Conservation (phyloP, 2,888 invertebrate genomes). For the Thera britannica region DNA sequence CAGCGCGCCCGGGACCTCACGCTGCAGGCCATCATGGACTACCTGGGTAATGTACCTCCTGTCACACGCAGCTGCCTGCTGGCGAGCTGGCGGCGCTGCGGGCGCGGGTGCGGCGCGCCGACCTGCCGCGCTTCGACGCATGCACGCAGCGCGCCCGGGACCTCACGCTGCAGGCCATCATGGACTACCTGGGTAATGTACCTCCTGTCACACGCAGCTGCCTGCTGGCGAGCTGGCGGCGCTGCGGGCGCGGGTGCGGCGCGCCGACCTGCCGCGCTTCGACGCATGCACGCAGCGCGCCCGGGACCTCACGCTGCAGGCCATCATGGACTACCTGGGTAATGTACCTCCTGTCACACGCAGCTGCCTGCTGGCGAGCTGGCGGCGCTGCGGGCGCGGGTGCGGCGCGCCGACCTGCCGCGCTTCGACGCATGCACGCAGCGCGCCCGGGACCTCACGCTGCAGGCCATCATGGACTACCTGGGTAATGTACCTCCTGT, state of each 20-base stretch:
- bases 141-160: conserved; percentile 86
- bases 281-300: conserved; percentile 87
- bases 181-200: conserved; percentile 87
- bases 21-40: conserved; percentile 87
- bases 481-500: conserved; percentile 77
- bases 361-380: too few relatives aligned
- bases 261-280: conserved; percentile 86
- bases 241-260: conserved; percentile 47
- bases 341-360: conserved; percentile 16
- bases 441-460: conserved; percentile 85
- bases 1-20: conserved; percentile 86
- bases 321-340: conserved; percentile 90
- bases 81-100: too few relatives aligned
- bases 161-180: conserved; percentile 86
- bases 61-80: background rate
- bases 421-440: conserved; percentile 88
- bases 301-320: conserved; percentile 85
- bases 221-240: too few relatives aligned
- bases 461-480: conserved; percentile 88
- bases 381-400: too few relatives aligned
- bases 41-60: conserved; percentile 82
- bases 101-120: conserved; percentile 65
- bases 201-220: background rate
- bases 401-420: conserved; percentile 82
- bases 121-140: conserved; percentile 87